phyloP scores from a whole-genome alignment of 2,888 invertebrate genomes.

The Bruchidius siliquastri region DNA sequence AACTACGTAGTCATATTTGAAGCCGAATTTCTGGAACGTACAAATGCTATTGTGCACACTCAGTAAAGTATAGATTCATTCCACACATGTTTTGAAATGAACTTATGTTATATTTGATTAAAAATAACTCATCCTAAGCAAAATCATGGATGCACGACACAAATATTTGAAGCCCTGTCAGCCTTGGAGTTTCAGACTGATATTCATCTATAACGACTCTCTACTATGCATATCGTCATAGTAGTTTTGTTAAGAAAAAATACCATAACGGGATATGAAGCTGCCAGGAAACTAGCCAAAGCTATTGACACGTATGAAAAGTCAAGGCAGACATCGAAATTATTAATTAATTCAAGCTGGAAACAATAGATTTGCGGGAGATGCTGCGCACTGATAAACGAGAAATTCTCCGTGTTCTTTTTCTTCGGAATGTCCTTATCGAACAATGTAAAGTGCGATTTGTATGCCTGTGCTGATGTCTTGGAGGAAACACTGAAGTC shows the following conservation, averaged over 20 bases:
- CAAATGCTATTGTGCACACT: no score
- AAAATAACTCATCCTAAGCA: no score
- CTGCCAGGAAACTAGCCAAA: no score
- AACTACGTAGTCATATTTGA: no score
- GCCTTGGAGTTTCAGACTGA: background rate
- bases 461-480: slow-evolving; percentile 26
- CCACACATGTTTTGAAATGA: no score
- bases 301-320: slow-evolving; percentile 26
- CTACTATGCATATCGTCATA: background rate
- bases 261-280: background rate
- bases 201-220: background rate
- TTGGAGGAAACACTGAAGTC: slow-evolving; percentile 27
- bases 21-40: no score
- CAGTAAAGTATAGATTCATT: no score
- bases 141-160: no score
- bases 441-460: slow-evolving; percentile 25
- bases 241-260: background rate
- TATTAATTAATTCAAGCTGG: slow-evolving; percentile 32
- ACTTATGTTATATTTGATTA: no score
- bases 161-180: background rate
- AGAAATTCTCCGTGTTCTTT: slow-evolving; percentile 30
- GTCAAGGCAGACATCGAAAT: slow-evolving; percentile 33
- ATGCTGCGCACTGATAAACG: slow-evolving; percentile 33
- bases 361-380: slow-evolving; percentile 32
- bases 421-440: slow-evolving; percentile 14